Percentiles rank a stretch among this genome's conserved stretches.
phyloP scores from a whole-genome alignment of 2,797 vertebrate genomes.

The Nannoperca australis region DNA sequence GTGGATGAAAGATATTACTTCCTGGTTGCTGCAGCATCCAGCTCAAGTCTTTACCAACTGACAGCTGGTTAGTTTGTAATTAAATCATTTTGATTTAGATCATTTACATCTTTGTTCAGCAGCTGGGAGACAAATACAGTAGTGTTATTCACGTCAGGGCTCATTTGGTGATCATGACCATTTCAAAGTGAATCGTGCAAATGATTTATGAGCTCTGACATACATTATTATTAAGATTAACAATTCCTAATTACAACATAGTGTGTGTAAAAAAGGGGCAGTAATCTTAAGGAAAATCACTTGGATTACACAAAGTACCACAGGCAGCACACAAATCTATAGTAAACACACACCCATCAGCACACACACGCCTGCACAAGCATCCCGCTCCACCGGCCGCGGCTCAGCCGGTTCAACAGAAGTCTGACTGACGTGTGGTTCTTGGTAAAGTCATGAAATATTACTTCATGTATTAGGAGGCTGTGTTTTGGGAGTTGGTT shows the following conservation, averaged over 20 bases:
- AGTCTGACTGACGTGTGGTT: background rate
- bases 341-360: conserved; percentile 26
- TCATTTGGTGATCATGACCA: background rate
- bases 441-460: background rate
- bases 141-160: background rate
- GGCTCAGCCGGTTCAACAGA: background rate
- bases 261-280: background rate
- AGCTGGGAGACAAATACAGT: background rate
- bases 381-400: background rate
- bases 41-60: background rate
- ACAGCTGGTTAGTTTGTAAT: background rate
- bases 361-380: background rate
- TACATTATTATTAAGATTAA: background rate
- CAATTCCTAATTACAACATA: conserved; percentile 1
- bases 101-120: background rate
- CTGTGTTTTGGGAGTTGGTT: background rate
- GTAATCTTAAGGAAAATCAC: background rate
- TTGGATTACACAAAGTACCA: background rate
- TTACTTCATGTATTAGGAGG: background rate
- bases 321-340: background rate
- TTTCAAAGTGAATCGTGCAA: background rate
- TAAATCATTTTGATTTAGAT: background rate
- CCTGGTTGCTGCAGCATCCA: background rate
- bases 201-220: background rate
- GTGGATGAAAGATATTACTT: conserved; percentile 28